phyloP scores from a whole-genome alignment of 2,113 vertebrate species.

The Burhinus oedicnemus region DNA sequence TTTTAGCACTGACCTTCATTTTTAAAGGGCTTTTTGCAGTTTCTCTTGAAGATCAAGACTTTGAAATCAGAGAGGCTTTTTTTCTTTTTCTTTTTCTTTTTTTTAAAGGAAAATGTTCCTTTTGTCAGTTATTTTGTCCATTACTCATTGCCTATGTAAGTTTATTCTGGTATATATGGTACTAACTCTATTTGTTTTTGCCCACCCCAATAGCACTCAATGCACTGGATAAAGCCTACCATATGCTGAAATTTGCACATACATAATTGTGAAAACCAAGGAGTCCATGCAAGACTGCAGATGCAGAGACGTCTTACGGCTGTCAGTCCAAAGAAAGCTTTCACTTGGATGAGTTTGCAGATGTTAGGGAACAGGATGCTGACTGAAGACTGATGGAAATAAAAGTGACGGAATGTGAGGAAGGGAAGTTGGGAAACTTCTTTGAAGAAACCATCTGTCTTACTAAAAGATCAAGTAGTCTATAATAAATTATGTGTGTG shows the following conservation, averaged over 20 bases:
- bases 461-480: not conserved
- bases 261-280: not conserved
- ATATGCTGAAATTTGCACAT: not conserved
- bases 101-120: not conserved
- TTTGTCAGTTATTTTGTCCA: not conserved
- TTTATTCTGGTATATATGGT: not conserved
- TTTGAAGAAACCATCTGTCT: not conserved
- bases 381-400: not conserved
- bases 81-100: not conserved
- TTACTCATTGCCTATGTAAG: not conserved
- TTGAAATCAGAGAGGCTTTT: not conserved
- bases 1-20: not conserved
- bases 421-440: not conserved
- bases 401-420: not conserved
- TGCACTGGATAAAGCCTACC: not conserved
- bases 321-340: not conserved
- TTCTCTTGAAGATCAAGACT: not conserved
- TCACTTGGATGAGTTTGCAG: not conserved
- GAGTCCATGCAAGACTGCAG: not conserved
- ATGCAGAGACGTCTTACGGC: not conserved
- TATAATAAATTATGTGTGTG: not conserved
- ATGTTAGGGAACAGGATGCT: not conserved
- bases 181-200: not conserved
- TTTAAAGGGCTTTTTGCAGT: not conserved
- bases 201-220: not conserved